A percentile compares a stretch with the other conserved stretches of the same genome.
These are phyloP conservation scores for Chloebia gouldiae DNA, from an alignment of 2,113 vertebrate genomes.

Conservation along the genomic window DNA sequence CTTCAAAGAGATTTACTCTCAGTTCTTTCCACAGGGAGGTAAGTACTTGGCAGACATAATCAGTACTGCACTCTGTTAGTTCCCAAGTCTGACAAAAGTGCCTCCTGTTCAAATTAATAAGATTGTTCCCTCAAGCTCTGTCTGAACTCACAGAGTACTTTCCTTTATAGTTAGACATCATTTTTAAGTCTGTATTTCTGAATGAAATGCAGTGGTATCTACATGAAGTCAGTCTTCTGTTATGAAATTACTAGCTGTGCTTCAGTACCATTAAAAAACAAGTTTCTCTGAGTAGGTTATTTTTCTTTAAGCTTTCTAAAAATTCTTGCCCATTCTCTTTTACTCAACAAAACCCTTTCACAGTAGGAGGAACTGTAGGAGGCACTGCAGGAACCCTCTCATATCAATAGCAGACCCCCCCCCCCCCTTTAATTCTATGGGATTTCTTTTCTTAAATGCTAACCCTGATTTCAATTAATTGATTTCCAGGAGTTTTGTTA, in stretches of 20 bases:
- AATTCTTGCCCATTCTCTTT: background rate
- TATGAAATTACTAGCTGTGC: background rate
- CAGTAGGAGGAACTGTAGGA: background rate
- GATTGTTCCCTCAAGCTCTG: background rate
- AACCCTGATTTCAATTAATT: background rate
- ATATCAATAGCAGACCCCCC: background rate
- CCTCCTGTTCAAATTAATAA: background rate
- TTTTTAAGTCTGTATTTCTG: background rate
- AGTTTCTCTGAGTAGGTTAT: background rate
- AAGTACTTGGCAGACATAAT: slow-evolving; percentile 42
- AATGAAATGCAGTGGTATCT: background rate
- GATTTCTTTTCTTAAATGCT: background rate
- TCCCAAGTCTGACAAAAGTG: background rate
- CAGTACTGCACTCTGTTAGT: background rate
- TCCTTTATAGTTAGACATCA: background rate
- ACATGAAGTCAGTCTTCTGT: background rate
- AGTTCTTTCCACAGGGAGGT: slow-evolving; percentile 99
- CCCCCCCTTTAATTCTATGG: background rate
- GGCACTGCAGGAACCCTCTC: background rate
- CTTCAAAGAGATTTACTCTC: slow-evolving; percentile 96
- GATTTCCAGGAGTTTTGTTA: background rate
- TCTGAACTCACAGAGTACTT: background rate
- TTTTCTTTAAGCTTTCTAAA: background rate
- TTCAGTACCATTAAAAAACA: background rate
- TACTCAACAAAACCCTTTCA: background rate